Conservation (phyloP, 2,113 vertebrate genomes). For the Aythya baeri region DNA sequence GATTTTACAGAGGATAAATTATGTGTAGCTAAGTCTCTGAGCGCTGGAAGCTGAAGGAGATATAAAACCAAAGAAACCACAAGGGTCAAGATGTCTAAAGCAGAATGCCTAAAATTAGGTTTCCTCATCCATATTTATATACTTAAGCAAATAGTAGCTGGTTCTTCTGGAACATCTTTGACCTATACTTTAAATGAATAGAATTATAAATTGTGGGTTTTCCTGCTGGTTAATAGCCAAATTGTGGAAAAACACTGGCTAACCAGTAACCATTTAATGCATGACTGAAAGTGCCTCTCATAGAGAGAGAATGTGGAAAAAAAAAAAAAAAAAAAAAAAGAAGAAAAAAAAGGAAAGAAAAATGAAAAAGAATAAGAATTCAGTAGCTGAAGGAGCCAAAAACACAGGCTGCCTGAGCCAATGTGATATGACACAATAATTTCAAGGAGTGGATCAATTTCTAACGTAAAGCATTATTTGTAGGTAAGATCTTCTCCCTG, state of each 20-base stretch:
- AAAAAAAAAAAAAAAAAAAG: too few species aligned
- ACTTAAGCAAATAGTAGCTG: neutral
- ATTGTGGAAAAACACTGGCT: neutral
- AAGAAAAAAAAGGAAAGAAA: accelerated
- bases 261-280: neutral
- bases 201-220: neutral
- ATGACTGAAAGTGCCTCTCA: neutral
- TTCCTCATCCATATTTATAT: neutral
- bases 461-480: neutral
- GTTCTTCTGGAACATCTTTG: neutral
- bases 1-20: neutral
- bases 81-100: neutral
- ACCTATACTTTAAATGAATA: neutral
- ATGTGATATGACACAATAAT: neutral
- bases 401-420: neutral
- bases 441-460: neutral
- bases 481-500: neutral
- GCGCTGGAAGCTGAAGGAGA: neutral
- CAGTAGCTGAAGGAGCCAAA: neutral
- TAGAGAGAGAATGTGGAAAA: neutral
- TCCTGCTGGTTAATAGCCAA: neutral
- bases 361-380: neutral
- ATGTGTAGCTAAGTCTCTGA: neutral
- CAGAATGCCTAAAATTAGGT: neutral
- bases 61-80: neutral